These are phyloP conservation scores for Delphinus delphis DNA, from an alignment of 2,113 vertebrate genomes.

Conservation along the genomic window DNA sequence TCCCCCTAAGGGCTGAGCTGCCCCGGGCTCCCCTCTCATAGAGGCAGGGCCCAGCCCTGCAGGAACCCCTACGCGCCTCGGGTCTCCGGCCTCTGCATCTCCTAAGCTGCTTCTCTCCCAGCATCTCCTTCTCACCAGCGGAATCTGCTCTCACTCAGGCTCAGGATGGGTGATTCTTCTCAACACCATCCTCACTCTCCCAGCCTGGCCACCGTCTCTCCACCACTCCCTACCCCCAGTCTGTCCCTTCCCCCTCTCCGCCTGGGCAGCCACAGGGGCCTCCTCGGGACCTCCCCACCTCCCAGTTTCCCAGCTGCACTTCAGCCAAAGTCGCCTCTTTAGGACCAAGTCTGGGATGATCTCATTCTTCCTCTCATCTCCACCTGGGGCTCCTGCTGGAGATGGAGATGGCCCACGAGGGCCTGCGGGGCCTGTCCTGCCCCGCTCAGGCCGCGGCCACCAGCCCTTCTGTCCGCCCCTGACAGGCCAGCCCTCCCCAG, in stretches of 20 bases:
- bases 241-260: too few species aligned
- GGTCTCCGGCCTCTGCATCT: not conserved
- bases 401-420: not conserved
- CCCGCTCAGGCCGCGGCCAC: not conserved
- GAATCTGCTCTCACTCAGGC: too few species aligned
- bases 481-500: not conserved
- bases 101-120: not conserved
- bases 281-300: not conserved
- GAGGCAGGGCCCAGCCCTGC: too few species aligned
- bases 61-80: rapidly evolving
- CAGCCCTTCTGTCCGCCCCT: not conserved
- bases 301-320: not conserved
- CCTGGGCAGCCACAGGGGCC: not conserved
- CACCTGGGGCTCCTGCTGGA: not conserved
- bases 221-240: too few species aligned
- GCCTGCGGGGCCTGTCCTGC: not conserved
- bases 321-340: not conserved
- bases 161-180: not conserved
- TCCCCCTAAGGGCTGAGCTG: too few species aligned
- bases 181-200: not conserved
- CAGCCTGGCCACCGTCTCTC: not conserved
- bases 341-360: not conserved
- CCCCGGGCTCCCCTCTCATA: not conserved
- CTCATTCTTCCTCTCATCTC: not conserved
- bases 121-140: not conserved